Percentiles rank a stretch among this genome's conserved stretches.
Conservation (phyloP, 2,888 invertebrate species). For the Patella depressa region DNA sequence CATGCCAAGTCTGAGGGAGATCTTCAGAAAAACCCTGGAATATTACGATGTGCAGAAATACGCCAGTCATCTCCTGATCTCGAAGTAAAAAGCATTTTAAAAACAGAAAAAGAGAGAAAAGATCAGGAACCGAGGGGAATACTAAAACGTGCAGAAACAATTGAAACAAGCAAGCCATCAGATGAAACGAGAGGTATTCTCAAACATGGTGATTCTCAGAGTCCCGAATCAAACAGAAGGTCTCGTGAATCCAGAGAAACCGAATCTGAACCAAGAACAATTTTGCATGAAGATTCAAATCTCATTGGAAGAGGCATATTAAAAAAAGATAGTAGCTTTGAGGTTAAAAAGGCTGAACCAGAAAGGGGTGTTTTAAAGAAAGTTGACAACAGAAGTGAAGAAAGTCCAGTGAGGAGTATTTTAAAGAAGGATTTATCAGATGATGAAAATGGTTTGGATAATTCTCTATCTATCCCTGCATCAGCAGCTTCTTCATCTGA, state of each 20-base stretch:
- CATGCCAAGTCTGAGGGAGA: constrained; percentile 5
- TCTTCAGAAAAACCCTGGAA: not conserved
- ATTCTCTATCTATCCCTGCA: not conserved
- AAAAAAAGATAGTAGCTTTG: constrained; percentile 55
- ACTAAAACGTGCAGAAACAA: constrained; percentile 43
- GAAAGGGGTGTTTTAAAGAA: constrained; percentile 29
- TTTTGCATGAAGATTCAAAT: not conserved
- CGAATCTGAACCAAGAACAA: constrained; percentile 12
- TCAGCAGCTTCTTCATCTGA: constrained; percentile 1
- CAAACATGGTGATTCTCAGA: constrained; percentile 36
- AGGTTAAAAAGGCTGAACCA: constrained; percentile 40
- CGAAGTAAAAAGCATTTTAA: constrained; percentile 44
- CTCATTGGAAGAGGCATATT: constrained; percentile 44
- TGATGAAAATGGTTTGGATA: constrained; percentile 7
- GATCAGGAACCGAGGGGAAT: constrained; percentile 42
- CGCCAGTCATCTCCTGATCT: constrained; percentile 33
- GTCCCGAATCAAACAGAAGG: constrained; percentile 13
- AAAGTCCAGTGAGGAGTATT: constrained; percentile 14
- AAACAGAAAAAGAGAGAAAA: constrained; percentile 39
- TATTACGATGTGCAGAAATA: constrained; percentile 32
- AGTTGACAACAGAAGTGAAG: constrained; percentile 2
- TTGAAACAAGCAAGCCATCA: constrained; percentile 30
- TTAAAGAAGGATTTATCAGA: constrained; percentile 20
- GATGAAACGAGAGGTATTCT: constrained; percentile 48
- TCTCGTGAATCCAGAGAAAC: constrained; percentile 18